phyloP scores from a whole-genome alignment of 2,797 vertebrate species.

The Melanogrammus aeglefinus region DNA sequence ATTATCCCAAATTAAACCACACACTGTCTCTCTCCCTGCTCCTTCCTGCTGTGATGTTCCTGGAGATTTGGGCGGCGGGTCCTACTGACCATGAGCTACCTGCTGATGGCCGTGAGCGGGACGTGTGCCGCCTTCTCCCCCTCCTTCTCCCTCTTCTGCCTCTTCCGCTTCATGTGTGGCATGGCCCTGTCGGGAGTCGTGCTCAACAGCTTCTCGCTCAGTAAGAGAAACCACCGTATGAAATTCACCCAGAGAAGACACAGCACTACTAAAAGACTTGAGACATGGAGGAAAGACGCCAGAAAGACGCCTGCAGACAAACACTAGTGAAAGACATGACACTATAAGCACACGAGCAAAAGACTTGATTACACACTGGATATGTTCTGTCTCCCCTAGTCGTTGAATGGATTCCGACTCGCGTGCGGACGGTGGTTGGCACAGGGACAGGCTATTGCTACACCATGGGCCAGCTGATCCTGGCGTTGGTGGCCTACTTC shows the following conservation, averaged over 20 bases:
- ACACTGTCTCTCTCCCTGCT: too few species aligned
- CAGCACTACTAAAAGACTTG: too few species aligned
- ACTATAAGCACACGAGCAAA: too few species aligned
- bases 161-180: constrained; percentile 80
- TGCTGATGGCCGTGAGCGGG: constrained; percentile 79
- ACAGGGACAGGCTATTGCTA: constrained; percentile 69
- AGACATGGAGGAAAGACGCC: too few species aligned
- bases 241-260: too few species aligned
- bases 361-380: too few species aligned
- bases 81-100: constrained; percentile 75
- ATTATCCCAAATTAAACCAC: not conserved
- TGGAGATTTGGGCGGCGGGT: constrained; percentile 82
- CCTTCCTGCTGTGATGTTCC: not conserved
- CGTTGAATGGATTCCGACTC: constrained; percentile 79
- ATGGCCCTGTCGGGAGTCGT: constrained; percentile 80
- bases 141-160: constrained; percentile 70
- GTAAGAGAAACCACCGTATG: constrained; percentile 63
- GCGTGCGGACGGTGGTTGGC: constrained; percentile 64
- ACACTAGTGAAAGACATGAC: too few species aligned
- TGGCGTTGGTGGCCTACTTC: constrained; percentile 72
- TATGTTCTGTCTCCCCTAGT: constrained; percentile 46
- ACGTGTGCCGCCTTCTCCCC: constrained; percentile 77
- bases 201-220: constrained; percentile 83
- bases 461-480: constrained; percentile 71
- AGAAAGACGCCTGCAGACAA: too few species aligned